These are phyloP conservation scores for Diplazon laetatorius DNA, from an alignment of 2,888 invertebrate genomes.

Conservation along the genomic window DNA sequence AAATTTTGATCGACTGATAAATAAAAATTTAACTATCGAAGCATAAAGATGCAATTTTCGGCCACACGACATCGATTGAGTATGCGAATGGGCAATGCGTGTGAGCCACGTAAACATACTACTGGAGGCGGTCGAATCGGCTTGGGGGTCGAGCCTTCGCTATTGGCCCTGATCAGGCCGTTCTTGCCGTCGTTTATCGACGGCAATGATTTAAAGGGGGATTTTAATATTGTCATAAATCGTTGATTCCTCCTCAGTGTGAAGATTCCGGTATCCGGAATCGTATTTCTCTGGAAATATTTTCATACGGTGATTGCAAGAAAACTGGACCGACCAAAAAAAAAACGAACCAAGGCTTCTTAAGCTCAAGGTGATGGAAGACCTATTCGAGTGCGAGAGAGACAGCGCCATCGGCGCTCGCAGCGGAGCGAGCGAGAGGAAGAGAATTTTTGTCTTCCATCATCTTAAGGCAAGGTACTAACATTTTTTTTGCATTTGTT, in stretches of 20 bases:
- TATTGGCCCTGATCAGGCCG: slow-evolving; percentile 78
- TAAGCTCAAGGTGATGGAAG: no score
- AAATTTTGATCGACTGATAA: no score
- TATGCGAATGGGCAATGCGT: no score
- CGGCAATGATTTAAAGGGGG: slow-evolving; percentile 80
- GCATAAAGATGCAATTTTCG: slow-evolving; percentile 24
- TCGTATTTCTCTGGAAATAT: slow-evolving; percentile 78
- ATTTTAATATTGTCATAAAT: slow-evolving; percentile 78
- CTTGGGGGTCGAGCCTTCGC: slow-evolving; percentile 77
- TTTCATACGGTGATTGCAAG: slow-evolving; percentile 48
- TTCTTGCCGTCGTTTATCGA: slow-evolving; percentile 78
- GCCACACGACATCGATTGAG: slow-evolving; percentile 34
- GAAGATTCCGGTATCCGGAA: slow-evolving; percentile 79
- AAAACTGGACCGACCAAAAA: neutral
- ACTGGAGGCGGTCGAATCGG: slow-evolving; percentile 74
- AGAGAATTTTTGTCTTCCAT: no score
- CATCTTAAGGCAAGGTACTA: no score
- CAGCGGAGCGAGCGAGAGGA: no score
- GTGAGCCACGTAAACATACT: slow-evolving; percentile 74
- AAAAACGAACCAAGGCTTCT: no score
- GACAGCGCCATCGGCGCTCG: no score
- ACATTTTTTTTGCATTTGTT: no score
- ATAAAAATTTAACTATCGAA: neutral
- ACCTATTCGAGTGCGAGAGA: no score
- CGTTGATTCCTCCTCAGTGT: slow-evolving; percentile 79